phyloP scores from a whole-genome alignment of 2,113 vertebrate genomes.

The Apaloderma vittatum region DNA sequence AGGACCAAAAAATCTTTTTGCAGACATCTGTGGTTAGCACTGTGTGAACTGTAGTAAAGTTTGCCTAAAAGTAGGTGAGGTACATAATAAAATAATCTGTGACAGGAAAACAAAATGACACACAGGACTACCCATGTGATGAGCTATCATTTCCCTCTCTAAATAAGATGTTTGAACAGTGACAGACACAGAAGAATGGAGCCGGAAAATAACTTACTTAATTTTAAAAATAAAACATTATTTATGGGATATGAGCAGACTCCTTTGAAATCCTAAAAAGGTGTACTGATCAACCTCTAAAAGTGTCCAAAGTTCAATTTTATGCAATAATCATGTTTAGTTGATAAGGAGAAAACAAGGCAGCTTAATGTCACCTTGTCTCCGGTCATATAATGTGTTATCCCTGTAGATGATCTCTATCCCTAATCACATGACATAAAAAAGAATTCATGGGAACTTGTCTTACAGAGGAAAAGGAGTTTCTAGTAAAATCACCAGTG shows the following conservation, averaged over 20 bases:
- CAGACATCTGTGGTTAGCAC: not conserved
- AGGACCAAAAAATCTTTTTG: not conserved
- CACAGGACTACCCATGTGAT: not conserved
- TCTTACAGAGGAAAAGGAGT: not conserved
- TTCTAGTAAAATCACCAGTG: not conserved
- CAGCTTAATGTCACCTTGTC: not conserved
- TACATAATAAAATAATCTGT: not conserved
- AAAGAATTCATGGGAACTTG: not conserved
- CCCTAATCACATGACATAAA: not conserved
- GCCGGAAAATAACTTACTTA: not conserved
- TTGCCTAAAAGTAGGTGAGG: not conserved
- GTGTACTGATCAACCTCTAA: not conserved
- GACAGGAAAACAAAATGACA: not conserved
- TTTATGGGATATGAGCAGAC: not conserved
- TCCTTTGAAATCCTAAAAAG: not conserved
- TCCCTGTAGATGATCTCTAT: not conserved
- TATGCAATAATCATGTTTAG: not conserved
- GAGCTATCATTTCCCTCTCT: not conserved
- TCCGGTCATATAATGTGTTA: not conserved
- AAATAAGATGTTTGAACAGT: not conserved
- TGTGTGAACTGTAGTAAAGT: not conserved
- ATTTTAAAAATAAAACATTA: slow-evolving; percentile 15
- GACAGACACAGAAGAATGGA: not conserved
- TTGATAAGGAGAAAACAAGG: not conserved
- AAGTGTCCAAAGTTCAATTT: not conserved